phyloP scores from a whole-genome alignment of 2,888 invertebrate species.

The Mechanitis mazaeus region DNA sequence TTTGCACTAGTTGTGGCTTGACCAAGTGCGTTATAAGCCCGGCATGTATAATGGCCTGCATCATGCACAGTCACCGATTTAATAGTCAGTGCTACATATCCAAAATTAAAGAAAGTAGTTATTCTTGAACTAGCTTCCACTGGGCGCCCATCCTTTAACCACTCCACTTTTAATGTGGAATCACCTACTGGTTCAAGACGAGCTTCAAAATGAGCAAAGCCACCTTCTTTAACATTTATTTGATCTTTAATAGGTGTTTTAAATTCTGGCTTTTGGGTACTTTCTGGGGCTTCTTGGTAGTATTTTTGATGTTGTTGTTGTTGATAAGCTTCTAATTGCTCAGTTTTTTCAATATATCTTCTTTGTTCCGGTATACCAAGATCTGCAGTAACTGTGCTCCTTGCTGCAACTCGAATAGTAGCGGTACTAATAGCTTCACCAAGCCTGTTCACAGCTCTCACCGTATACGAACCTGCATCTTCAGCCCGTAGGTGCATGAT shows the following conservation, averaged over 20 bases:
- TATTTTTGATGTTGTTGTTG: constrained; percentile 87
- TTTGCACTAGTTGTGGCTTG: constrained; percentile 90
- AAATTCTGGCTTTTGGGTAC: constrained; percentile 88
- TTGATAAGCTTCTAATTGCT: constrained; percentile 93
- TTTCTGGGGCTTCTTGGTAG: constrained; percentile 87
- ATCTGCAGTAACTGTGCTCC: constrained; percentile 90
- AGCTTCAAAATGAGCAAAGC: constrained; percentile 96
- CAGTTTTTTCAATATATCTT: constrained; percentile 93
- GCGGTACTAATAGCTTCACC: constrained; percentile 94
- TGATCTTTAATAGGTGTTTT: constrained; percentile 93
- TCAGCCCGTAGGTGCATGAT: constrained; percentile 99
- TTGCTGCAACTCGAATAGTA: constrained; percentile 83
- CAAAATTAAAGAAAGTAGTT: constrained; percentile 95
- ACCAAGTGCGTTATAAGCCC: constrained; percentile 90
- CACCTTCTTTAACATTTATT: constrained; percentile 90
- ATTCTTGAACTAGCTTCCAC: constrained; percentile 95
- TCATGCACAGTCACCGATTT: constrained; percentile 93
- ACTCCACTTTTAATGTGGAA: constrained; percentile 91
- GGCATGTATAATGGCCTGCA: constrained; percentile 91
- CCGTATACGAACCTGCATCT: constrained; percentile 97
- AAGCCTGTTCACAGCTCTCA: constrained; percentile 91
- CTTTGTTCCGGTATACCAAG: constrained; percentile 93
- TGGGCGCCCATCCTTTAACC: constrained; percentile 93
- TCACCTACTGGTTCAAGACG: constrained; percentile 95
- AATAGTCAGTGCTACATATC: constrained; percentile 95